Base-by-base conservation (phyloP, 2,888 invertebrate species). In the Disparrhopalites patrizii region DNA sequence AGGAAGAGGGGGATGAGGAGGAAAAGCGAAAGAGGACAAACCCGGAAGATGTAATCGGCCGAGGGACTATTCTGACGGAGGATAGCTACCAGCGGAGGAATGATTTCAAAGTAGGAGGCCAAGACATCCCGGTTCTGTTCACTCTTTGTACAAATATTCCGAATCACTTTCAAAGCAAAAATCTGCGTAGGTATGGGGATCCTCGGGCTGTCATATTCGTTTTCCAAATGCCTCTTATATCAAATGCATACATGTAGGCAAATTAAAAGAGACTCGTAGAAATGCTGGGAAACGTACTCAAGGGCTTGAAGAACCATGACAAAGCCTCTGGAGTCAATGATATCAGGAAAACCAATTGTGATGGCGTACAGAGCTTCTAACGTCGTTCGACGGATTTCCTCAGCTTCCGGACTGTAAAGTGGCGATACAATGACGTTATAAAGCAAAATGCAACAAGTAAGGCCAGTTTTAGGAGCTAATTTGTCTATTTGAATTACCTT, bases 41-140 rank as follows among this genome's bases (percentile, higher is more conserved):
- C 73, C 66, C 71, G 68, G 23, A 52, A 51, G 28, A 74, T 62
- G 64, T 71, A 68, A 52, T 66, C 68, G 25, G 66, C 43, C 31
- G 68, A 60, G 20, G 68, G 63, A 28, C 38, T 43, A 18, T 68
- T 61, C 30, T 56, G 62, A 18, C 56, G 51, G n/a, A 69, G 51
- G 13, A 72, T 23, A 23, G 51, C 8, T 10, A 72, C 57, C 3
- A 73, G 64, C 10, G 67, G 65, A 0, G 61, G 62, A 38, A 69
- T 25, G 13, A 70, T 25, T 3, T 65, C 40, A n/a, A 50, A 36
- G 23, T 67, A 61, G 50, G 52, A 64, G 8, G 65, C 55, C 43
- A 75, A 67, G 4, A 60, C 43, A 27, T 70, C 72, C 51, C 75
- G 68, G 54, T 72, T 73, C 31, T 54, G 55, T 55, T 75, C 75